Evolutionary conservation across 2,888 invertebrate genomes (phyloP), one percentile per base, ranked within the genome.

Genomic region (Lingula anatina): DNA sequence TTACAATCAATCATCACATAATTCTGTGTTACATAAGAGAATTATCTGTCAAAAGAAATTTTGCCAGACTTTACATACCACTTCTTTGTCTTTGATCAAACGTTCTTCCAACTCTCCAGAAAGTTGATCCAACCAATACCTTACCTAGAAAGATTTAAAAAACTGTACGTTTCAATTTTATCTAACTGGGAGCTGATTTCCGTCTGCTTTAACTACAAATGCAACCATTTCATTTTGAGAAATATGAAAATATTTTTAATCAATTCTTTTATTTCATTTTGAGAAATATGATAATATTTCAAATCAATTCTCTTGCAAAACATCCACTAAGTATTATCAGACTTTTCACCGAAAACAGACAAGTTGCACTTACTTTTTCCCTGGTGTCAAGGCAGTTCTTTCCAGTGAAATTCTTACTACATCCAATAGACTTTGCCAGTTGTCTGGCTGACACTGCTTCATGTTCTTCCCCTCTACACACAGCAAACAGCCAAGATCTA

Each of bases 351-450:
- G n/a, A n/a, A n/a, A n/a, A n/a, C n/a, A n/a, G n/a, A n/a, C n/a
- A n/a, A n/a, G n/a, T n/a, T n/a, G 21, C n/a, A 25, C 28, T 27
- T 41, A 73, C 74, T 66, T 72, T 71, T 44, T 69, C 68, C 50
- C 59, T 66, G 2, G 73, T 72, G 51, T 71, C 64, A 21, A 75
- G 59, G 28, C 56, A 54, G 18, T 68, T 65, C 52, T 63, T 66
- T 5, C 76, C 96, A 2, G 86, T 85, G 74, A 97, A 95, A 68
- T 90, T 90, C 78, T 97, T 97, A 72, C 92, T 90, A 67, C 94
- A 94, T 0, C 94, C 96, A 62, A 97, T 91, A 46, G 94, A 94
- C 77, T 95, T 94, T 0, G 92, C 83, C 48, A 92, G 83, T 54
- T 91, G 85, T 57, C 91, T 83, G 0, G 86, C 84, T 51, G 84